Percentiles rank a stretch among this genome's conserved stretches.
Evolutionary conservation across 2,888 invertebrate species (phyloP).

Genomic region (Parochlus steinenii): DNA sequence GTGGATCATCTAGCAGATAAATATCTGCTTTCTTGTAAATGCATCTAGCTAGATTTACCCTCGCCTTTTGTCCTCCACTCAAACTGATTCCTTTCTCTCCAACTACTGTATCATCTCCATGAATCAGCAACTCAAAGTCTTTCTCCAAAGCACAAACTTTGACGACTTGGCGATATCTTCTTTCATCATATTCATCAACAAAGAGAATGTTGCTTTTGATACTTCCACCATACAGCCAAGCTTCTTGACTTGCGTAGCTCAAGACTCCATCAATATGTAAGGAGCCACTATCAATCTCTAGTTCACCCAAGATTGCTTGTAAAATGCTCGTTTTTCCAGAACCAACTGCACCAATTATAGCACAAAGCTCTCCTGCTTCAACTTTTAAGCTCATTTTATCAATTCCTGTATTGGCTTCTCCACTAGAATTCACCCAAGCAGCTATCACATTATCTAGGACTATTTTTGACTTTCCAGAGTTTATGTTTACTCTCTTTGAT

Average conservation of each 20-base stretch:
- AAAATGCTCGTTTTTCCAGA: conserved; percentile 57
- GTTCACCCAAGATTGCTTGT: conserved; percentile 55
- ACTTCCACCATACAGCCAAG: conserved; percentile 66
- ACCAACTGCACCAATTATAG: conserved; percentile 58
- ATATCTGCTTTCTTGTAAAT: conserved; percentile 60
- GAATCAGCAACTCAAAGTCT: conserved; percentile 45
- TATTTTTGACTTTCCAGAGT: conserved; percentile 10
- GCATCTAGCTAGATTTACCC: conserved; percentile 58
- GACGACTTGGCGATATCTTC: conserved; percentile 32
- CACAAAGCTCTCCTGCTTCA: conserved; percentile 11
- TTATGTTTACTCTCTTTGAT: conserved; percentile 8
- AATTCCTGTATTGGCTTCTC: conserved; percentile 9
- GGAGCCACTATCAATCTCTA: conserved; percentile 41
- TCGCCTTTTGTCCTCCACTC: conserved; percentile 59
- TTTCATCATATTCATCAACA: conserved; percentile 50
- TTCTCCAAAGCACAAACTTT: conserved; percentile 41
- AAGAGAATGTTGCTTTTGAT: conserved; percentile 88
- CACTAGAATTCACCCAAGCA: conserved; percentile 9
- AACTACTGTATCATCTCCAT: conserved; percentile 34
- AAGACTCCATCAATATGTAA: conserved; percentile 42
- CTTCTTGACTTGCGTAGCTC: conserved; percentile 66
- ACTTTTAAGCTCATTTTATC: conserved; percentile 13
- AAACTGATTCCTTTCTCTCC: conserved; percentile 54
- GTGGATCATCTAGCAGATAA: conserved; percentile 60
- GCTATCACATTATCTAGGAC: conserved; percentile 12